Evolutionary conservation across 1,140 invertebrate genomes (phyloP).

Genomic region (Brachionus asplanchnoidis): DNA sequence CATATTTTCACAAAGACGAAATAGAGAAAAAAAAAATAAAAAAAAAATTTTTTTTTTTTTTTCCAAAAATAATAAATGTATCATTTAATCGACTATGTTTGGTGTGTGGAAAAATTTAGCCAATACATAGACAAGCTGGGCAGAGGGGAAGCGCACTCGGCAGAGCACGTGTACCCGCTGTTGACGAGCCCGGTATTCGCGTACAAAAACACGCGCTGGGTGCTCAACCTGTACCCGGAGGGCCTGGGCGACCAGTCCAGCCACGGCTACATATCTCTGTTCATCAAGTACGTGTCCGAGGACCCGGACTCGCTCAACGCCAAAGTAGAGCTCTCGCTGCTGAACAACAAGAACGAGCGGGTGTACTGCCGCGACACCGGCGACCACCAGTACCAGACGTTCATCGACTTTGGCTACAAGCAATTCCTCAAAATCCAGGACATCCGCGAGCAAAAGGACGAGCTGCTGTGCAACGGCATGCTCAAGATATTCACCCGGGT

Average conservation of each 20-base stretch:
- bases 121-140: constrained; percentile 20
- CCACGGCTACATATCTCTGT: constrained; percentile 30
- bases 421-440: constrained; percentile 38
- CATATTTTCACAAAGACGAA: too few relatives aligned
- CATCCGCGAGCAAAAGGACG: constrained; percentile 28
- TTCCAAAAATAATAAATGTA: constrained; percentile 38
- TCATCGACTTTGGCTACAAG: constrained; percentile 41
- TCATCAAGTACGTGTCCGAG: constrained; percentile 37
- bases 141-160: too few relatives aligned
- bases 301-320: constrained; percentile 31
- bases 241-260: constrained; percentile 33
- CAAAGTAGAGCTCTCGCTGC: constrained; percentile 19
- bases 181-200: constrained; percentile 23
- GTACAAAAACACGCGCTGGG: constrained; percentile 38
- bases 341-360: constrained; percentile 37
- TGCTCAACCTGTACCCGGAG: constrained; percentile 39
- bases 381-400: constrained; percentile 39
- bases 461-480: constrained; percentile 12
- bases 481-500: constrained; percentile 30
- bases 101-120: constrained; percentile 40
- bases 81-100: constrained; percentile 42
- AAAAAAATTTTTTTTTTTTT: too few relatives aligned
- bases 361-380: constrained; percentile 40
- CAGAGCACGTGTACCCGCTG: constrained; percentile 5
- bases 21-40: too few relatives aligned